Evolutionary conservation across 2,888 invertebrate species (phyloP).

Genomic region (Ypsolopha scabrella): DNA sequence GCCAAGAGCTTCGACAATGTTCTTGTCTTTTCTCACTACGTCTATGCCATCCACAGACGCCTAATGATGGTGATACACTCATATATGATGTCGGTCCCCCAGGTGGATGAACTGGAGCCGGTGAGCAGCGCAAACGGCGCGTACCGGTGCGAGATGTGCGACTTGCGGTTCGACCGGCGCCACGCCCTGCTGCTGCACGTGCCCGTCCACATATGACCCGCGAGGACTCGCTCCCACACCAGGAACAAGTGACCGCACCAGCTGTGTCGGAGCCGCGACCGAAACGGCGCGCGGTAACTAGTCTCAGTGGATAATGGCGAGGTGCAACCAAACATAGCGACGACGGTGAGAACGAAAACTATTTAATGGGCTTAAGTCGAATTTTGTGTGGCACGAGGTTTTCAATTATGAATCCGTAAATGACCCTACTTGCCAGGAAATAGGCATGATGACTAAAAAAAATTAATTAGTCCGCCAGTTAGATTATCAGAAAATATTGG

Average conservation of each 20-base stretch:
- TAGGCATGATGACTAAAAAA: too few relatives aligned
- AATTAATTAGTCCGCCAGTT: too few relatives aligned
- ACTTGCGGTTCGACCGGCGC: constrained; percentile 78
- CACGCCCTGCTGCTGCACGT: constrained; percentile 79
- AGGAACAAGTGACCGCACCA: too few relatives aligned
- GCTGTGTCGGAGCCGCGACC: background rate
- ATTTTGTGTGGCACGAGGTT: too few relatives aligned
- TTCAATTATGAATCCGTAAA: too few relatives aligned
- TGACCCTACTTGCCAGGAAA: too few relatives aligned
- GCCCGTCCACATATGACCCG: constrained; percentile 82
- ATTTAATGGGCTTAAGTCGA: background rate
- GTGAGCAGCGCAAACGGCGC: constrained; percentile 63
- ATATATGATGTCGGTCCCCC: background rate
- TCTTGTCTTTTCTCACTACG: too few relatives aligned
- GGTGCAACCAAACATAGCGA: too few relatives aligned
- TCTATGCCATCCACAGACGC: background rate
- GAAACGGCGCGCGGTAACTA: background rate
- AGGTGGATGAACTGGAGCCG: constrained; percentile 20
- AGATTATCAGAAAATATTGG: too few relatives aligned
- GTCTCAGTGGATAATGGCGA: background rate
- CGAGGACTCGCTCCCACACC: background rate
- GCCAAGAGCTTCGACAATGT: background rate
- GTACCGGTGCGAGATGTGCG: constrained; percentile 87
- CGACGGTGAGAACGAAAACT: background rate
- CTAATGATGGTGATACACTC: background rate